Percentiles rank a stretch among this genome's conserved stretches.
Conservation (phyloP, 1,140 invertebrate species). For the Microplitis mediator region DNA sequence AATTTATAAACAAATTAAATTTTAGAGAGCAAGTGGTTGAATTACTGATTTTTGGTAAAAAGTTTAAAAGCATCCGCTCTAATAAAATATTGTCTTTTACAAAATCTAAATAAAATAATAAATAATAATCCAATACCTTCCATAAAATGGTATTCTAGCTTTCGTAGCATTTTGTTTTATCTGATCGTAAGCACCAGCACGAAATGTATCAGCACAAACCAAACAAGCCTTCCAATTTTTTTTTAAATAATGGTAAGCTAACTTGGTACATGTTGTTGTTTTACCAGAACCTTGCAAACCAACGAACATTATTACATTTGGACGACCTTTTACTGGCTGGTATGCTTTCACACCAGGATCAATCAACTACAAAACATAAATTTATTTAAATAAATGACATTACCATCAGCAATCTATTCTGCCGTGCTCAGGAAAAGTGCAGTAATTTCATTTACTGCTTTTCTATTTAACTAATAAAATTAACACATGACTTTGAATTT, state of each 20-base stretch:
- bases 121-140: slow-evolving; percentile 72
- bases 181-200: slow-evolving; percentile 99
- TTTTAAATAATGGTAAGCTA: slow-evolving; percentile 98
- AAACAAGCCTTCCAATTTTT: slow-evolving; percentile 99
- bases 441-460: no score
- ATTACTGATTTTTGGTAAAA: no score
- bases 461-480: no score
- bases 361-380: slow-evolving; percentile 76
- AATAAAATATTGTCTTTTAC: not conserved
- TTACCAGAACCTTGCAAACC: slow-evolving; percentile 99
- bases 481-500: no score
- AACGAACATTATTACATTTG: slow-evolving; percentile 99
- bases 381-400: not conserved
- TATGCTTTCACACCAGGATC: slow-evolving; percentile 98
- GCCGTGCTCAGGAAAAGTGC: no score
- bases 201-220: slow-evolving; percentile 99
- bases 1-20: no score
- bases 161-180: slow-evolving; percentile 99
- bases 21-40: no score
- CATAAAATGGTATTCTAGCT: slow-evolving; percentile 99
- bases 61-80: no score
- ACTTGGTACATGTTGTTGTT: slow-evolving; percentile 99
- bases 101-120: not conserved
- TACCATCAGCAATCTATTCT: no score
- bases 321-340: slow-evolving; percentile 92